Evolutionary conservation across 2,888 invertebrate species (phyloP), one percentile per base, ranked within the genome.

Genomic region (Trissoscelio sp.): DNA sequence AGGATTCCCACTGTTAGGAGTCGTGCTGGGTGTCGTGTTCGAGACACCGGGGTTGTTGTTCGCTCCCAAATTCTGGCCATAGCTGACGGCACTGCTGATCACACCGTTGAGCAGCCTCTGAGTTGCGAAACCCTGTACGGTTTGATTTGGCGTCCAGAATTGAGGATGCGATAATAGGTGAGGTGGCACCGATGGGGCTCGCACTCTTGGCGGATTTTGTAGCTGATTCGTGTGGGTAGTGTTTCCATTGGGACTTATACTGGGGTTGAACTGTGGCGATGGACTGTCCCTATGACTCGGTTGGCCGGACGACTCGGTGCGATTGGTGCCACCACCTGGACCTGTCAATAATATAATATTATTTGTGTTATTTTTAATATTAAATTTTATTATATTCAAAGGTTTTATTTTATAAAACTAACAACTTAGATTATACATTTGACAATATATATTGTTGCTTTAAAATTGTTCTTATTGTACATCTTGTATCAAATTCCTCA

Each of bases 121-220:
- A 58, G 90, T 89, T 70, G 90, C 88, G 81, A 90, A 91, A 67
- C 90, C 89, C 78, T 88, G 90, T n/a, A 89, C 89, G 58, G 87
- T 87, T 82, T 88, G 86, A 75, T 88, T 89, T 64, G 90, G 91
- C 73, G 90, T 86, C 91, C 91, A 91, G 83, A 91, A 91, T 67
- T 91, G 91, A 82, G 92, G 93, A 87, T 93, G 93, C 2, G 92
- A 92, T 81, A 93, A 83, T 42, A 93, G 91, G 73, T 93, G 89
- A 31, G 92, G 92, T 79, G 93, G 93, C 85, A 93, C 89, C 92
- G 94, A 87, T 88, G 93, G 89, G 89, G 93, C 88, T 51, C 90
- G 85, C 42, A 89, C 85, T 85, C 90, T 88, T 39, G 83, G 83
- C 79, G 86, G 85, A 18, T 86, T 85, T 42, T 85, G 83, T 12